Evolutionary conservation across 2,113 vertebrate species (phyloP).

Genomic region (Gasterosteus aculeatus): DNA sequence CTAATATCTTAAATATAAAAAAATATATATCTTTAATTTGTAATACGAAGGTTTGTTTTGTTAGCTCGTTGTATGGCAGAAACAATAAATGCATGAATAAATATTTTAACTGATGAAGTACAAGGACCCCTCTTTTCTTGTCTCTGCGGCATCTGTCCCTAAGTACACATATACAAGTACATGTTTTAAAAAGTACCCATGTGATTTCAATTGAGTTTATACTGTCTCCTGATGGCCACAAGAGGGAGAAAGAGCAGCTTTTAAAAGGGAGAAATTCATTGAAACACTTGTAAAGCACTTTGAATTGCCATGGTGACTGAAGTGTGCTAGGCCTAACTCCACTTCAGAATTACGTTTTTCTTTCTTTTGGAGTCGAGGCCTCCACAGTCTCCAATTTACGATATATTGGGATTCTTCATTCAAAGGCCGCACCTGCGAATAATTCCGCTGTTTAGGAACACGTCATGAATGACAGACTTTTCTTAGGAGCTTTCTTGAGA

Average conservation of each 20-base stretch:
- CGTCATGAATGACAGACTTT: no score
- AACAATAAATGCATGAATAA: conserved; percentile 60
- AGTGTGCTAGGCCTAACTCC: no score
- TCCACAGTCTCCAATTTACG: no score
- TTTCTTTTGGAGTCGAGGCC: no score
- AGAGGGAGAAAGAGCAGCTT: conserved; percentile 38
- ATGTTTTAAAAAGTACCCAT: background rate
- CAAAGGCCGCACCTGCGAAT: no score
- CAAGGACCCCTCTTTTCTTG: background rate
- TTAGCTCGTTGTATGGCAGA: conserved; percentile 60
- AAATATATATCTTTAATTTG: conserved; percentile 28
- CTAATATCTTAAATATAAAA: conserved; percentile 44
- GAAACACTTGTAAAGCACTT: no score
- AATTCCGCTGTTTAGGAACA: no score
- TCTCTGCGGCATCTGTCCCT: background rate
- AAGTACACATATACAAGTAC: background rate
- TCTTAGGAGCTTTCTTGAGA: no score
- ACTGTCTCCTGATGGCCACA: conserved; percentile 11
- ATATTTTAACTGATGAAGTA: conserved; percentile 50
- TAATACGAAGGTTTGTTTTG: conserved; percentile 28
- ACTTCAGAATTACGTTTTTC: no score
- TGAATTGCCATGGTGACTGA: no score
- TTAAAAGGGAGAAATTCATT: background rate
- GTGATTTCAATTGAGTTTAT: background rate
- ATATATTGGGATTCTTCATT: no score